phyloP scores from a whole-genome alignment of 2,888 invertebrate species.

The Apotomis turbidana region DNA sequence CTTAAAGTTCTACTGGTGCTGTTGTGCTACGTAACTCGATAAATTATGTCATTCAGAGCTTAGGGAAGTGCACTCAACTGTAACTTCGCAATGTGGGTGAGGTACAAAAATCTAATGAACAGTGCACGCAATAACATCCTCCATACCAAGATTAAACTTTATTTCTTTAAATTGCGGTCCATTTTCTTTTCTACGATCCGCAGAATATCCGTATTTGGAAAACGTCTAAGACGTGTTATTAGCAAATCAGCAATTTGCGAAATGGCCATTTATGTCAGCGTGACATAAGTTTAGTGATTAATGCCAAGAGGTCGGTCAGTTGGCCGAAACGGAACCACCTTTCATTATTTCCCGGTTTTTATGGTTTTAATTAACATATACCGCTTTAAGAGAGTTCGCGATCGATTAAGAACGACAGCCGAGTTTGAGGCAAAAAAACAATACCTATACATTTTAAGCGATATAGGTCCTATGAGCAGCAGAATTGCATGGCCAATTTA shows the following conservation, averaged over 20 bases:
- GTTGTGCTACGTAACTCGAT: background rate
- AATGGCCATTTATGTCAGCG: constrained; percentile 33
- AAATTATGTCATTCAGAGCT: constrained; percentile 30
- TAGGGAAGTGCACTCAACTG: constrained; percentile 6
- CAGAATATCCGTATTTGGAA: constrained; percentile 25
- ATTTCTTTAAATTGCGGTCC: background rate
- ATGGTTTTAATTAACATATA: constrained; percentile 12
- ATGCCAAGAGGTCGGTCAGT: constrained; percentile 33
- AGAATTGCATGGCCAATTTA: no score
- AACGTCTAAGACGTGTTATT: constrained; percentile 29
- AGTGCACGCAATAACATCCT: background rate
- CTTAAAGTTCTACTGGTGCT: no score
- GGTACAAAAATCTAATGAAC: constrained; percentile 10
- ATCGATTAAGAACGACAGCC: background rate
- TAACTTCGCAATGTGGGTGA: background rate
- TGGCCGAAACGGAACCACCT: constrained; percentile 23
- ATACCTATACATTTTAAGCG: no score
- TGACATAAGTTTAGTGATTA: constrained; percentile 39
- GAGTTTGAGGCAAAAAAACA: no score
- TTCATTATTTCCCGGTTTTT: constrained; percentile 10
- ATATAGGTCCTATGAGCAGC: no score
- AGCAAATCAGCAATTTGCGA: constrained; percentile 35
- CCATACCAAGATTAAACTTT: constrained; percentile 1
- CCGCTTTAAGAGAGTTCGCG: background rate
- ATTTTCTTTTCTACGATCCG: background rate